A percentile compares a stretch with the other conserved stretches of the same genome.
phyloP scores from a whole-genome alignment of 2,888 invertebrate species.

The Catotricha subobsoleta region DNA sequence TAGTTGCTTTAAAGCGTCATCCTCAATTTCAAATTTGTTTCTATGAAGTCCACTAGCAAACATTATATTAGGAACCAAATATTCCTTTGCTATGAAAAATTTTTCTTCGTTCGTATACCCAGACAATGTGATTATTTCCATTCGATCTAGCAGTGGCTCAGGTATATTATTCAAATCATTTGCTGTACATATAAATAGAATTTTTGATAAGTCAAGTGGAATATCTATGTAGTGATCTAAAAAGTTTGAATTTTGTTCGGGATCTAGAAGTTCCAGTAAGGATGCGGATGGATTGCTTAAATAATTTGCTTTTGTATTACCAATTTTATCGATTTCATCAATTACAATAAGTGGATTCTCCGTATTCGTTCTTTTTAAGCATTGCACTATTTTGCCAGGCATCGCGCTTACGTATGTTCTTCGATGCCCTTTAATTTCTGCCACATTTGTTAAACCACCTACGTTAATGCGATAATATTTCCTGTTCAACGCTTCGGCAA shows the following conservation, averaged over 20 bases:
- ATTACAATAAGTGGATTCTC: constrained; percentile 97
- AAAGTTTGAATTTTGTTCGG: constrained; percentile 96
- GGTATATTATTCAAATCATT: constrained; percentile 91
- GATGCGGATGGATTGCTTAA: constrained; percentile 98
- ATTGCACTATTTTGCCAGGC: constrained; percentile 97
- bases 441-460: constrained; percentile 99
- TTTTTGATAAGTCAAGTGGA: constrained; percentile 86
- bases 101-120: constrained; percentile 98
- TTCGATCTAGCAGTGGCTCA: constrained; percentile 87
- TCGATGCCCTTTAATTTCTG: constrained; percentile 97
- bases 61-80: constrained; percentile 84
- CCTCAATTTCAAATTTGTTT: constrained; percentile 49
- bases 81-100: constrained; percentile 85
- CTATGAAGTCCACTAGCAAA: constrained; percentile 60
- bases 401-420: constrained; percentile 92
- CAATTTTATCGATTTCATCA: constrained; percentile 92
- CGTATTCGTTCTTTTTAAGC: constrained; percentile 91
- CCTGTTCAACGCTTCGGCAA: constrained; percentile 83
- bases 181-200: constrained; percentile 96
- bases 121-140: constrained; percentile 99
- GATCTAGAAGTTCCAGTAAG: constrained; percentile 87
- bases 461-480: constrained; percentile 98
- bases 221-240: constrained; percentile 98
- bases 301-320: constrained; percentile 52
- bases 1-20: constrained; percentile 56